Conservation (phyloP, 2,888 invertebrate species). For the Pristionchus entomophagus region DNA sequence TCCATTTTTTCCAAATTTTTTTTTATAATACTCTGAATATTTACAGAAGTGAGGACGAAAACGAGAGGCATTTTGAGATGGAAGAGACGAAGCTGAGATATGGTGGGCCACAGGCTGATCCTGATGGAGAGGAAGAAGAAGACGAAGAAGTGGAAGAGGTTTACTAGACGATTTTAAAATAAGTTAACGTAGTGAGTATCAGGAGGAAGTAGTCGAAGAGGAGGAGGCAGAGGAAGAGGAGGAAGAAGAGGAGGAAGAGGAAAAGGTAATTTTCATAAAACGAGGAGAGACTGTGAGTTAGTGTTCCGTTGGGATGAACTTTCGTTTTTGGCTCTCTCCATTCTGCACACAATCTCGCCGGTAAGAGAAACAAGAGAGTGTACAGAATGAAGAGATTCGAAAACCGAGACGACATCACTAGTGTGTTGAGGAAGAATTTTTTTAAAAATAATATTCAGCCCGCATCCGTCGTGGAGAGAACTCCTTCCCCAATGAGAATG, state of each 20-base stretch:
- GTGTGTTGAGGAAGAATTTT: too few relatives aligned
- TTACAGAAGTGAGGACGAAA: neutral
- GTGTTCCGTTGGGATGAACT: too few relatives aligned
- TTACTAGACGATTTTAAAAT: neutral
- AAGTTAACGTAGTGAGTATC: neutral
- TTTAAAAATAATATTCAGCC: neutral
- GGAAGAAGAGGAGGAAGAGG: neutral
- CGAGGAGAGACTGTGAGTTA: too few relatives aligned
- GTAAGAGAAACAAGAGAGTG: too few relatives aligned
- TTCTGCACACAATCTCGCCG: too few relatives aligned
- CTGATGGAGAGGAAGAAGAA: conserved; percentile 34
- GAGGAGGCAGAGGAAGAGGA: conserved; percentile 41
- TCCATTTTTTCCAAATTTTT: too few relatives aligned
- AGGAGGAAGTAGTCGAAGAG: conserved; percentile 36
- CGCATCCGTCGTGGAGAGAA: neutral
- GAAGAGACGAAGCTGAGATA: conserved; percentile 26
- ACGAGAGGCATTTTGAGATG: neutral
- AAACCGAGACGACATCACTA: too few relatives aligned
- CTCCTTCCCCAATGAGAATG: neutral
- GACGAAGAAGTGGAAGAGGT: conserved; percentile 21
- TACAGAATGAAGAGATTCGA: too few relatives aligned
- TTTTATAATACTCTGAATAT: neutral
- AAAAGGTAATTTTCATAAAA: too few relatives aligned
- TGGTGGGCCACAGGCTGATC: conserved; percentile 30
- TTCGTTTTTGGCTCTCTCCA: too few relatives aligned